Conservation (phyloP, 2,797 vertebrate species). For the Alca torda region DNA sequence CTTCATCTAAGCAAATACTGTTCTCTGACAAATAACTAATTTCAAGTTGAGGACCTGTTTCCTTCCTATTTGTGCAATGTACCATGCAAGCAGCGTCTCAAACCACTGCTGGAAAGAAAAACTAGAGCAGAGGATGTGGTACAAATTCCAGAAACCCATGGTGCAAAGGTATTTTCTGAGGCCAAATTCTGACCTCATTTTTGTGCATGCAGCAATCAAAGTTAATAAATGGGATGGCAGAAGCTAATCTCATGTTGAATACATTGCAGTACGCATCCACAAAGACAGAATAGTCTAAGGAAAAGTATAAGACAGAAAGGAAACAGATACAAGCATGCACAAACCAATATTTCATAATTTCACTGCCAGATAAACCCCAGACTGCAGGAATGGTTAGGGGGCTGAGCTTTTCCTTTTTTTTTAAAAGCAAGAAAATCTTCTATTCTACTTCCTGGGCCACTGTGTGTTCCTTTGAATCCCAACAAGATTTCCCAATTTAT, state of each 20-base stretch:
- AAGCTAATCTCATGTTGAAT: background rate
- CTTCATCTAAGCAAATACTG: background rate
- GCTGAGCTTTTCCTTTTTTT: background rate
- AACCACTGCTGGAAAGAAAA: background rate
- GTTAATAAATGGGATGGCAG: background rate
- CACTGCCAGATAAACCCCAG: background rate
- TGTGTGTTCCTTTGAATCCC: background rate
- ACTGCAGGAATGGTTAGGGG: background rate
- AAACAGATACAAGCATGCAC: background rate
- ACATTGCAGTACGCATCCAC: background rate
- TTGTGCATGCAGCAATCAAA: background rate
- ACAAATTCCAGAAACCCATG: background rate
- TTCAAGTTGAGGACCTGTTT: background rate
- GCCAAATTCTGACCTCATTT: background rate
- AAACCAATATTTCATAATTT: background rate
- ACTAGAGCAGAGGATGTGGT: background rate
- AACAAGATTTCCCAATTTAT: background rate
- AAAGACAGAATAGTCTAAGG: background rate
- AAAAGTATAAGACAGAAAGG: background rate
- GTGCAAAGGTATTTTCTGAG: background rate
- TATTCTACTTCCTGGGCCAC: background rate
- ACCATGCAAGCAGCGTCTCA: background rate
- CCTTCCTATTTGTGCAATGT: background rate
- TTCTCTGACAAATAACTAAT: background rate
- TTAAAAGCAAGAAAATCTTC: background rate